These are phyloP conservation scores for Vannuccia rotundouncinata DNA, from an alignment of 2,888 invertebrate genomes.

Conservation along the genomic window DNA sequence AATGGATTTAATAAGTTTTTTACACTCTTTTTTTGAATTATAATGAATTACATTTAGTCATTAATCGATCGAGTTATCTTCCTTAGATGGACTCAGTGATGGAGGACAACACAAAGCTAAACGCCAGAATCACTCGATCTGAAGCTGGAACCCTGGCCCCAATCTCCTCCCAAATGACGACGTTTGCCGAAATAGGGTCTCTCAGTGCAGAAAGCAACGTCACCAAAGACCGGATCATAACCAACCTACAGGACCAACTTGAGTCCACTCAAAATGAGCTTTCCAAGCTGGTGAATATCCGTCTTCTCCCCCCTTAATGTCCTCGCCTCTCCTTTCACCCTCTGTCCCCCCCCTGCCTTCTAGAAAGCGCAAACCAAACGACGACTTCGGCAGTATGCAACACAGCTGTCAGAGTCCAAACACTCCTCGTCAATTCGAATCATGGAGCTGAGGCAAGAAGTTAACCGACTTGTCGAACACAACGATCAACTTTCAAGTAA, in stretches of 20 bases:
- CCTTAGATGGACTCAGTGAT: no score
- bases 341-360: not conserved
- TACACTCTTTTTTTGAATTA: no score
- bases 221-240: not conserved
- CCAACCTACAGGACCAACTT: not conserved
- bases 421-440: constrained; percentile 7
- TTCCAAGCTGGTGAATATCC: not conserved
- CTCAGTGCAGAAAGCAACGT: not conserved
- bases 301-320: no score
- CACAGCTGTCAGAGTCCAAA: not conserved
- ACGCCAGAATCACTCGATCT: no score
- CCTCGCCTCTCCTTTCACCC: not conserved
- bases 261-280: not conserved
- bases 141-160: no score
- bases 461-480: not conserved
- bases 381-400: not conserved
- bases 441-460: constrained; percentile 1
- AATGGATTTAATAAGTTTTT: no score
- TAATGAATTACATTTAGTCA: no score
- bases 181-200: no score
- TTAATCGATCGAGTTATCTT: no score
- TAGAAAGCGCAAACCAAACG: not conserved
- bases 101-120: no score
- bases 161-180: no score
- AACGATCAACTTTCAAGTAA: not conserved